These are phyloP conservation scores for Phymorhynchus buccinoides DNA, from an alignment of 1,140 invertebrate genomes.

Conservation along the genomic window DNA sequence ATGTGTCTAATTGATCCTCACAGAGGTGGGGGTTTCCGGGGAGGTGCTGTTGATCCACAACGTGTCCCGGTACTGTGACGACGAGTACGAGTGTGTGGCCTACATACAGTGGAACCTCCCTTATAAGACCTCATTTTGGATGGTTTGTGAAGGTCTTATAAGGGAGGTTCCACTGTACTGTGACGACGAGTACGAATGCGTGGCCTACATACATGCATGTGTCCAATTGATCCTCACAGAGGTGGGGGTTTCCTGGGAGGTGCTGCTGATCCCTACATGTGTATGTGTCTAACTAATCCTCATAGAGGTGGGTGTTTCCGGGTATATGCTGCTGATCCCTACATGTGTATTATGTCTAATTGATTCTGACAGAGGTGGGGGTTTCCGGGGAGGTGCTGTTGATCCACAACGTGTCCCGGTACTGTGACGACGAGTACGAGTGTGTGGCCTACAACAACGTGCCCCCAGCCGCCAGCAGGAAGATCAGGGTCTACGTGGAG, in stretches of 20 bases:
- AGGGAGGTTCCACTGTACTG: too few species aligned
- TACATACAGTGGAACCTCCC: too few species aligned
- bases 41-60: constrained; percentile 67
- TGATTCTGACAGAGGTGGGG: constrained; percentile 20
- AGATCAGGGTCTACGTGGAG: constrained; percentile 69
- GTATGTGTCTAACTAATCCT: neutral
- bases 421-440: constrained; percentile 70
- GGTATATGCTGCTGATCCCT: too few species aligned
- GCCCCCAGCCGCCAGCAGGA: constrained; percentile 61
- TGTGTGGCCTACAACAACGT: constrained; percentile 71
- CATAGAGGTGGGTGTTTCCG: too few species aligned
- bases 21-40: constrained; percentile 11
- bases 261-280: neutral
- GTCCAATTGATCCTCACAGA: neutral
- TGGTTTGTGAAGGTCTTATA: too few species aligned
- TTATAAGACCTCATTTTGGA: too few species aligned
- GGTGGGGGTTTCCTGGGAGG: neutral
- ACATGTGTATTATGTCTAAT: too few species aligned
- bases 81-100: constrained; percentile 70
- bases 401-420: constrained; percentile 70
- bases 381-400: constrained; percentile 50
- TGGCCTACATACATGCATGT: too few species aligned
- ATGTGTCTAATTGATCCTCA: too few species aligned
- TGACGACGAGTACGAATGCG: too few species aligned
- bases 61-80: constrained; percentile 69